Percentiles rank a stretch among this genome's conserved stretches.
Evolutionary conservation across 1,140 invertebrate genomes (phyloP).

Genomic region (Scaptomyza hsui): DNA sequence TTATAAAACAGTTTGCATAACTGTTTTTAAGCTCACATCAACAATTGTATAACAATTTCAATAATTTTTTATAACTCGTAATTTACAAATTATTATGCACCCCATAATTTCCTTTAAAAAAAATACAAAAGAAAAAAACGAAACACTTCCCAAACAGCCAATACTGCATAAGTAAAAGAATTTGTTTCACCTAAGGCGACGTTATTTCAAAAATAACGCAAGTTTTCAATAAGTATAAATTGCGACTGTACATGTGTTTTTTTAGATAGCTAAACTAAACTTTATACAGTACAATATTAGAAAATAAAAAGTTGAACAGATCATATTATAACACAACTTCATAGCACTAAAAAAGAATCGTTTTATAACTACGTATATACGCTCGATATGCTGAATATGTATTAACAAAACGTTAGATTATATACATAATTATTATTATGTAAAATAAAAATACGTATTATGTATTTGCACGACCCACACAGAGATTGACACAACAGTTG

Average conservation of each 20-base stretch:
- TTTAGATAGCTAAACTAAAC: constrained; percentile 75
- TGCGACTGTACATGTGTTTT: constrained; percentile 75
- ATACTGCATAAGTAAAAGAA: constrained; percentile 8
- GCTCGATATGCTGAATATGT: constrained; percentile 72
- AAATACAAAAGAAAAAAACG: constrained; percentile 9
- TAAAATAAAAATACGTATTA: constrained; percentile 50
- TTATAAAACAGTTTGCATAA: constrained; percentile 2
- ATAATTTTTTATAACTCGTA: constrained; percentile 39
- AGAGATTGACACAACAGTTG: constrained; percentile 44
- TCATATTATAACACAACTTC: constrained; percentile 43
- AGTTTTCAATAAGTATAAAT: constrained; percentile 61
- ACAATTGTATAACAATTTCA: constrained; percentile 47
- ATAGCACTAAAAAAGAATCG: constrained; percentile 35
- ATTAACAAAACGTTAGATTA: constrained; percentile 51
- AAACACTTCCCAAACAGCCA: constrained; percentile 45
- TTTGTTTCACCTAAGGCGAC: constrained; percentile 47
- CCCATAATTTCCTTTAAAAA: constrained; percentile 13
- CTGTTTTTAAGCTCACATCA: constrained; percentile 39
- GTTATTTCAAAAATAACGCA: constrained; percentile 73
- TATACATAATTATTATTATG: constrained; percentile 53
- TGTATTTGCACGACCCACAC: constrained; percentile 59
- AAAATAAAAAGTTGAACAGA: constrained; percentile 48
- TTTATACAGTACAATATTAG: constrained; percentile 76
- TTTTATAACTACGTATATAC: constrained; percentile 58
- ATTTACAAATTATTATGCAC: constrained; percentile 30